Conservation (phyloP, 1,140 invertebrate species). For the Anthonomus grandis region DNA sequence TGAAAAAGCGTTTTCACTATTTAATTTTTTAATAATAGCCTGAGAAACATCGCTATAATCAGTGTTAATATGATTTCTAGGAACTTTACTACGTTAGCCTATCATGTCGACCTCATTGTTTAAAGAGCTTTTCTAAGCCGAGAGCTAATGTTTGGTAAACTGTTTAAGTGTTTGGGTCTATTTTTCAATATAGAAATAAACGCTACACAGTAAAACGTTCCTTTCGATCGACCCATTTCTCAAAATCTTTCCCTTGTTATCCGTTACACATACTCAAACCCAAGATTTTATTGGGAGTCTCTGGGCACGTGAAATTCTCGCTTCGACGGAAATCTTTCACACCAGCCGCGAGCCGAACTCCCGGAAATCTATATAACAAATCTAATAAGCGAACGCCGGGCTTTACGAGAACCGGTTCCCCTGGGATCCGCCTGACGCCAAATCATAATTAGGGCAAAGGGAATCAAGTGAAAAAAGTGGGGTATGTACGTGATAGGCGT, state of each 20-base stretch:
- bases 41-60: no score
- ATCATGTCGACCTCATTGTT: no score
- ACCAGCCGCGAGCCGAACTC: background rate
- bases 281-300: slow-evolving; percentile 14
- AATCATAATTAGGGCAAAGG: slow-evolving; percentile 9
- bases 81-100: no score
- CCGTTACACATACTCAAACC: background rate
- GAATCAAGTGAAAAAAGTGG: slow-evolving; percentile 9
- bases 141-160: no score
- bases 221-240: no score
- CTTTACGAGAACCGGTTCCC: background rate
- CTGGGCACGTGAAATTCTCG: slow-evolving; percentile 9
- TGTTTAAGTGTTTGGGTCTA: no score
- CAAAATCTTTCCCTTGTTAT: slow-evolving; percentile 4
- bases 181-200: no score
- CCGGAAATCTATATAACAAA: slow-evolving; percentile 16
- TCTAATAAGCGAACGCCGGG: slow-evolving; percentile 3
- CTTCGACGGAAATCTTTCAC: slow-evolving; percentile 17
- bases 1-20: no score
- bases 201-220: no score
- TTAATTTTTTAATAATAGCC: no score
- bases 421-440: background rate
- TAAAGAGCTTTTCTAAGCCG: no score
- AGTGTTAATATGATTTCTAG: no score
- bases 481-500: slow-evolving; percentile 1